phyloP scores from a whole-genome alignment of 2,888 invertebrate species.

The Macrosoma leucophasiata region DNA sequence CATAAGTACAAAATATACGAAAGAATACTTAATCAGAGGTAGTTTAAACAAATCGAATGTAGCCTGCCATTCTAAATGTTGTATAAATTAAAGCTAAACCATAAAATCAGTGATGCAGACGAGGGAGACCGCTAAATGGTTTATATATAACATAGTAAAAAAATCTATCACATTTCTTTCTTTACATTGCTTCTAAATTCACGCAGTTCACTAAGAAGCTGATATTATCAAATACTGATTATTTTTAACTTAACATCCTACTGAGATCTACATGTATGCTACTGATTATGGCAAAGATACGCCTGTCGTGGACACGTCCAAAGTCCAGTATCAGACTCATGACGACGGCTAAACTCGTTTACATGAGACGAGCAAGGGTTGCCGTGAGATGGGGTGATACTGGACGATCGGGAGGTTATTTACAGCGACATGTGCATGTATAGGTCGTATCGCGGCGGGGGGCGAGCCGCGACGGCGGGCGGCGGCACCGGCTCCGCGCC shows the following conservation, averaged over 20 bases:
- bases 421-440: slow-evolving; percentile 45
- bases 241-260: slow-evolving; percentile 53
- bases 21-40: slow-evolving; percentile 42
- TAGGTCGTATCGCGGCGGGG: slow-evolving; percentile 32
- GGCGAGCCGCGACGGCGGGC: slow-evolving; percentile 27
- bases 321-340: slow-evolving; percentile 20
- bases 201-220: slow-evolving; percentile 24
- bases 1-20: slow-evolving; percentile 25
- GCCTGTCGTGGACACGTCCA: slow-evolving; percentile 15
- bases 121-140: slow-evolving; percentile 10
- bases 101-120: slow-evolving; percentile 16
- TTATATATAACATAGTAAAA: slow-evolving; percentile 31
- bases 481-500: slow-evolving; percentile 32
- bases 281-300: slow-evolving; percentile 50
- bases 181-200: slow-evolving; percentile 18
- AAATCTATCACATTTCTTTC: slow-evolving; percentile 44
- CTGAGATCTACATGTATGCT: slow-evolving; percentile 63
- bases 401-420: slow-evolving; percentile 36
- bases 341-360: slow-evolving; percentile 4
- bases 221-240: slow-evolving; percentile 31
- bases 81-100: slow-evolving; percentile 21
- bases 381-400: slow-evolving; percentile 27
- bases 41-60: slow-evolving; percentile 35
- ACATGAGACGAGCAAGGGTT: no score
- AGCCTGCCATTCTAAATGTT: slow-evolving; percentile 33